phyloP scores from a whole-genome alignment of 2,113 vertebrate genomes.

The Pseudonaja textilis region DNA sequence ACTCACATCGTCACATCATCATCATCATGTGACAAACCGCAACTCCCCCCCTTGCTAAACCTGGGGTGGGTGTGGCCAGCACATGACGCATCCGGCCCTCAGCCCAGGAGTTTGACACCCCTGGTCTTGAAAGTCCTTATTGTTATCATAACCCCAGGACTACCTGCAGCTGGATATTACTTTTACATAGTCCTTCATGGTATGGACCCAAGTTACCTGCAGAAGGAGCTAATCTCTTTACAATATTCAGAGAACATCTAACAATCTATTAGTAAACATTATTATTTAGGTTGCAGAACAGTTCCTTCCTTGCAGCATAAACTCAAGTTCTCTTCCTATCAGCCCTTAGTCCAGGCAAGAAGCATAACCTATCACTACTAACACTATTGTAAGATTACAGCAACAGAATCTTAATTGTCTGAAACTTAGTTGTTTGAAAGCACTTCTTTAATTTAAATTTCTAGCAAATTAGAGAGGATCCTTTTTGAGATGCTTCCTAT shows the following conservation, averaged over 20 bases:
- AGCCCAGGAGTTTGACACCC: no score
- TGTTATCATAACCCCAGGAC: no score
- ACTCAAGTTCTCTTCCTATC: background rate
- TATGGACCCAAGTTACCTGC: background rate
- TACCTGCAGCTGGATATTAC: background rate
- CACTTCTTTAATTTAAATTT: background rate
- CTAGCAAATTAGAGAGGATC: background rate
- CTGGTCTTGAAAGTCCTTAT: no score
- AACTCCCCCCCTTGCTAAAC: no score
- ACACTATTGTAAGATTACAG: no score
- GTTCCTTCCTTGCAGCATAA: background rate
- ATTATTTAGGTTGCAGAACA: background rate
- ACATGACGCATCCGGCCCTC: no score
- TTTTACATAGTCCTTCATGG: background rate
- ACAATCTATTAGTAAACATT: background rate
- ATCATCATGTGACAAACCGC: no score
- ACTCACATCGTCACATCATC: no score
- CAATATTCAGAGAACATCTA: background rate
- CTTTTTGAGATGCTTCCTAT: background rate
- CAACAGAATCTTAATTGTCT: no score
- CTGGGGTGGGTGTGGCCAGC: no score
- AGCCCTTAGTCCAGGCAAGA: background rate
- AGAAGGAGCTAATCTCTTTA: background rate
- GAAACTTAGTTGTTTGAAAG: background rate
- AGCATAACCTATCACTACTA: no score